These are phyloP conservation scores for Scaptomyza montana DNA, from an alignment of 1,140 invertebrate genomes.

Conservation along the genomic window DNA sequence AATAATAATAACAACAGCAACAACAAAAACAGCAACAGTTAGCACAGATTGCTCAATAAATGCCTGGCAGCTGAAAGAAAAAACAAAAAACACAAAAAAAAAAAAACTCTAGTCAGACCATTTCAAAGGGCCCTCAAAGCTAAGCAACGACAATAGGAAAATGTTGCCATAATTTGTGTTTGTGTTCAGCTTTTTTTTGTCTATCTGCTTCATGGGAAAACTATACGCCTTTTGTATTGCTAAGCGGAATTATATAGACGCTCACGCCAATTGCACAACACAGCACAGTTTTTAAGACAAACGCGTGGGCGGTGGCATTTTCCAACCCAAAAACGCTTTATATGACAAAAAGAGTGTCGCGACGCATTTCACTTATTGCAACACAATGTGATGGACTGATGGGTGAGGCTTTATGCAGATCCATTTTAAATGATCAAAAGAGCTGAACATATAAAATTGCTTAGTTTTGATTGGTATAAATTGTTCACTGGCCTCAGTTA, in stretches of 20 bases:
- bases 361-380: conserved; percentile 58
- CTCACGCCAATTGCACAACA: conserved; percentile 79
- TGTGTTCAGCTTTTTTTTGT: conserved; percentile 23
- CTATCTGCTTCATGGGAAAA: conserved; percentile 67
- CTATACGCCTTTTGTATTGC: conserved; percentile 75
- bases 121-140: conserved; percentile 47
- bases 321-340: conserved; percentile 24
- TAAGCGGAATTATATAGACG: conserved; percentile 78
- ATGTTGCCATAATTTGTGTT: conserved; percentile 73
- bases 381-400: conserved; percentile 27
- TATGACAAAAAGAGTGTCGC: conserved; percentile 29
- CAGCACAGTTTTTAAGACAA: conserved; percentile 20
- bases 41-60: conserved; percentile 69
- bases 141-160: conserved; percentile 66
- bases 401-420: conserved; percentile 73
- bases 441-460: conserved; percentile 29
- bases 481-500: conserved; percentile 56
- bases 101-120: conserved; percentile 26
- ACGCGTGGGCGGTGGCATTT: conserved; percentile 36
- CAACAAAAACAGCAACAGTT: conserved; percentile 21
- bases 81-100: conserved; percentile 40
- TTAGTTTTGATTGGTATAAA: conserved; percentile 48
- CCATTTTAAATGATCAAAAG: conserved; percentile 38
- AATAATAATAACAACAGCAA: conserved; percentile 35
- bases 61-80: conserved; percentile 51